phyloP scores from a whole-genome alignment of 2,113 vertebrate species.

The Chauna torquata region DNA sequence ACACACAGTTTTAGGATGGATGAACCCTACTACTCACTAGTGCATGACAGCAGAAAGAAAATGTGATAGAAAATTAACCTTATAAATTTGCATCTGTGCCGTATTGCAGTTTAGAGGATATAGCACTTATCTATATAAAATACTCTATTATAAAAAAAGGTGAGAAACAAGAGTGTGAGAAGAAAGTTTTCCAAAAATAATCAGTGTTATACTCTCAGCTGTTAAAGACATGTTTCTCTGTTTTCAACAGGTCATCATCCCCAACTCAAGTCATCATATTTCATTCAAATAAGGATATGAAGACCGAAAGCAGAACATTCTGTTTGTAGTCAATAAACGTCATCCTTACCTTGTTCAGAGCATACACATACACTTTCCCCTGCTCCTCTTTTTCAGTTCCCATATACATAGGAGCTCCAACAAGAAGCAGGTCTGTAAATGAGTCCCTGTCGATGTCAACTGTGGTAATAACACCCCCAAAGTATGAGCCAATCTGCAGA shows the following conservation, averaged over 20 bases:
- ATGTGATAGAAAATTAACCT: not conserved
- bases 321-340: not conserved
- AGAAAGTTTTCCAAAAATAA: not conserved
- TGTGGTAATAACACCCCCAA: conserved; percentile 92
- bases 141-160: not conserved
- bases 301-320: not conserved
- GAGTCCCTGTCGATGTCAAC: conserved; percentile 86
- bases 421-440: conserved; percentile 88
- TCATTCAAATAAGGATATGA: not conserved
- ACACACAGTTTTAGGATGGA: not conserved
- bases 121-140: not conserved
- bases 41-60: not conserved
- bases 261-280: not conserved
- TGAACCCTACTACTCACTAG: not conserved
- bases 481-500: conserved; percentile 93
- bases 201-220: not conserved
- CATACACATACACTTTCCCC: conserved; percentile 93
- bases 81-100: not conserved
- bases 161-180: not conserved
- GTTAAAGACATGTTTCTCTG: not conserved
- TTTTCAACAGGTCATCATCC: not conserved
- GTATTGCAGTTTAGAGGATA: not conserved
- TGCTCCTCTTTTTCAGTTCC: conserved; percentile 92
- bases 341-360: conserved; percentile 81
- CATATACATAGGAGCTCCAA: conserved; percentile 96